Evolutionary conservation across 1,140 invertebrate species (phyloP), one percentile per base, ranked within the genome.

Genomic region (Periplaneta americana): DNA sequence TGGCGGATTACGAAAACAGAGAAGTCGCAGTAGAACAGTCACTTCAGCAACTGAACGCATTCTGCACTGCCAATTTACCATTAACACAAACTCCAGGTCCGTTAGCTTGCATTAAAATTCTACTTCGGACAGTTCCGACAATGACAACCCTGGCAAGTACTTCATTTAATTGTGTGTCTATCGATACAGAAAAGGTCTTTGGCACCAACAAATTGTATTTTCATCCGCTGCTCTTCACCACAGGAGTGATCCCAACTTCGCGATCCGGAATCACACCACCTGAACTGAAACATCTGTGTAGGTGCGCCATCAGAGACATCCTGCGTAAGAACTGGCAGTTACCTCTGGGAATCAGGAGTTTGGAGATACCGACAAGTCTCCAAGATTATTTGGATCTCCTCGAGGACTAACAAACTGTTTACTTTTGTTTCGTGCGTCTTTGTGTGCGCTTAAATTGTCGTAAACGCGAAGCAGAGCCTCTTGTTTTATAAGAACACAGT

Each of bases 351-450:
- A 95, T 96, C 82, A 88, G 90, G 82, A 89, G 89, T 10, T 86
- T 96, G 32, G 90, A 91, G 2, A 85, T 96, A 82, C 95, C 95
- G 0, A 86, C 89, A 66, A 86, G 88, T 11, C 84, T 96, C 75
- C 91, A 91, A 82, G 88, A 90, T 83, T 96, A 96, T 87, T 87
- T 96, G 74, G 94, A 96, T 87, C 88, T 96, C n/a, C 88, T 92
- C 83, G 88, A 90, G 31, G 94, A 95, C 88, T 94, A 81, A 75
- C n/a, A n/a, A n/a, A n/a, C n/a, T n/a, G n/a, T n/a, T n/a, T n/a
- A n/a, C n/a, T n/a, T n/a, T n/a, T n/a, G n/a, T n/a, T n/a, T n/a
- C n/a, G n/a, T n/a, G n/a, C n/a, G n/a, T n/a, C n/a, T n/a, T n/a
- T n/a, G n/a, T n/a, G n/a, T n/a, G n/a, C n/a, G n/a, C n/a, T n/a